Conservation (phyloP, 1,140 invertebrate species). For the Drosophila neocordata region DNA sequence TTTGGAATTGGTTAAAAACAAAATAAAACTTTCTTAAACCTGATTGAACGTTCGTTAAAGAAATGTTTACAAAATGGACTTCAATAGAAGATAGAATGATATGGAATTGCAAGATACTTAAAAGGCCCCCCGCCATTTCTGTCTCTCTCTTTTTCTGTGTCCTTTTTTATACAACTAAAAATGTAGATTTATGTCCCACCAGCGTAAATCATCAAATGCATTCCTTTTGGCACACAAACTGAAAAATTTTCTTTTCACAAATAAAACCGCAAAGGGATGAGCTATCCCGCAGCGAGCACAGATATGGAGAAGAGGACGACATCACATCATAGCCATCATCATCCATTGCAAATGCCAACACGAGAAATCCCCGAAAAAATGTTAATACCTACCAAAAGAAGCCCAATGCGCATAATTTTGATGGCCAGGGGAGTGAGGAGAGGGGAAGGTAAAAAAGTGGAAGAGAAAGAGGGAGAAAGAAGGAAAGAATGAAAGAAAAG, state of each 20-base stretch:
- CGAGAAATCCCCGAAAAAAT: conserved; percentile 52
- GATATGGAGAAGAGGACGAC: conserved; percentile 3
- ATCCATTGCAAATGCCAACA: conserved; percentile 43
- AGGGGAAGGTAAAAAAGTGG: conserved; percentile 1
- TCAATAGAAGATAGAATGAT: background rate
- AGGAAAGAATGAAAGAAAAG: conserved; percentile 16
- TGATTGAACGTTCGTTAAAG: too few species aligned
- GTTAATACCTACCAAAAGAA: conserved; percentile 55
- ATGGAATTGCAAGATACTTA: background rate
- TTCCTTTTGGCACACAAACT: conserved; percentile 40
- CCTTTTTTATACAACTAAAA: conserved; percentile 24
- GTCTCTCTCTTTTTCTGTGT: background rate
- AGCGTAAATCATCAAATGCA: conserved; percentile 60
- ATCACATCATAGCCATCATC: conserved; percentile 26
- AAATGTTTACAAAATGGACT: too few species aligned
- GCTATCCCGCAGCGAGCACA: conserved; percentile 2
- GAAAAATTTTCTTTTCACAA: conserved; percentile 48
- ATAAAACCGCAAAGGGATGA: conserved; percentile 35
- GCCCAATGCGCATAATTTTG: conserved; percentile 69
- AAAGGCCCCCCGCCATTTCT: too few species aligned
- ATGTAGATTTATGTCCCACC: conserved; percentile 56
- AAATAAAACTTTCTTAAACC: too few species aligned
- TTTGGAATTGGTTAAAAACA: too few species aligned
- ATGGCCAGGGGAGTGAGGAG: conserved; percentile 7
- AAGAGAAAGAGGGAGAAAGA: background rate